A percentile compares a stretch with the other conserved stretches of the same genome.
These are phyloP conservation scores for Argya squamiceps DNA, from an alignment of 2,797 vertebrate species.

Conservation along the genomic window DNA sequence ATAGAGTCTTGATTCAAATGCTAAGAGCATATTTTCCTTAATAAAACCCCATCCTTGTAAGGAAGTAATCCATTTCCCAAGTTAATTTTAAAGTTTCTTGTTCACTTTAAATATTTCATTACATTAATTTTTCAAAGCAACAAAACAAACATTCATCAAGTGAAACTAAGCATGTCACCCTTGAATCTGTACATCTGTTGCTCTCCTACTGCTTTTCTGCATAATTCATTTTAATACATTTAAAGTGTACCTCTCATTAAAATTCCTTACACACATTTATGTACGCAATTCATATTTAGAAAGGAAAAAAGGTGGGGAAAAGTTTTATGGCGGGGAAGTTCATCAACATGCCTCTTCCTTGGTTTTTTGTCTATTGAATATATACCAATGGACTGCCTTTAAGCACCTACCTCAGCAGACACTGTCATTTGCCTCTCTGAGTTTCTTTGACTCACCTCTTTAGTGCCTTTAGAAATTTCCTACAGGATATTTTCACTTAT, in stretches of 20 bases:
- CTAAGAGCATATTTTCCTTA: conserved; percentile 26
- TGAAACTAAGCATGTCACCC: conserved; percentile 80
- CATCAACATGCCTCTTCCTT: background rate
- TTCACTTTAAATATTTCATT: conserved; percentile 82
- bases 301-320: background rate
- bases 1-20: conserved; percentile 21
- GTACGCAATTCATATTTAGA: conserved; percentile 53
- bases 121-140: conserved; percentile 81
- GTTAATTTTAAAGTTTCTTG: conserved; percentile 73
- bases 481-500: background rate
- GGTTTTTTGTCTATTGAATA: background rate
- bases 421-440: background rate
- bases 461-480: background rate
- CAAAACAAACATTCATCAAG: conserved; percentile 83
- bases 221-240: conserved; percentile 80
- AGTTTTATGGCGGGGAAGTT: background rate
- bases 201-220: conserved; percentile 72
- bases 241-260: conserved; percentile 72
- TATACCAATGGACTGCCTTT: background rate
- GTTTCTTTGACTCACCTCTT: background rate
- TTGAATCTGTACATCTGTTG: conserved; percentile 77
- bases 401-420: background rate
- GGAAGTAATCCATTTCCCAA: conserved; percentile 56
- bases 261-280: conserved; percentile 54
- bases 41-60: conserved; percentile 22